These are phyloP conservation scores for Hassar affinis DNA, from an alignment of 2,113 vertebrate genomes.

Conservation along the genomic window DNA sequence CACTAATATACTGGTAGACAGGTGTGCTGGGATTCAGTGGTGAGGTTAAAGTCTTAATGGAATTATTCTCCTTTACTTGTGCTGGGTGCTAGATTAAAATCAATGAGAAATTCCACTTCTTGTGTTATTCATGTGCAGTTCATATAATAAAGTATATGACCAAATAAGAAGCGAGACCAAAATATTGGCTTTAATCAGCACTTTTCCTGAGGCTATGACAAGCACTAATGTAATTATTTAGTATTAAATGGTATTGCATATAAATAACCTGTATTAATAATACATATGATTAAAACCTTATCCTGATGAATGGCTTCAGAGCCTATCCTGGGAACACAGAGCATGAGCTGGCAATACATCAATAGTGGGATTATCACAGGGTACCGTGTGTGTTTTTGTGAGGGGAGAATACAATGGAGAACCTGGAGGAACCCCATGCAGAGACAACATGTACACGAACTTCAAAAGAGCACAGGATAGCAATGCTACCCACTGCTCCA, in stretches of 20 bases:
- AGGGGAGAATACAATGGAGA: not conserved
- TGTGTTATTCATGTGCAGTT: not conserved
- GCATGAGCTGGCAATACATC: not conserved
- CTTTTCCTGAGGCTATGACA: not conserved
- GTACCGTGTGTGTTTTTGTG: not conserved
- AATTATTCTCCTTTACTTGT: not conserved
- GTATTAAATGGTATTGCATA: not conserved
- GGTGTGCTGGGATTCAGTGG: too few relatives aligned
- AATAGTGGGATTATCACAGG: not conserved
- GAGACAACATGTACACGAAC: not conserved
- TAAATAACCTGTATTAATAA: not conserved
- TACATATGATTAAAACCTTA: not conserved
- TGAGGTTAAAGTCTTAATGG: slow-evolving; percentile 1
- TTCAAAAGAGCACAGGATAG: not conserved
- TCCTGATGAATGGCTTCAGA: not conserved
- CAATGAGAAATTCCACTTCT: not conserved
- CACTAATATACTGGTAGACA: slow-evolving; percentile 26
- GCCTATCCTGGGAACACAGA: not conserved
- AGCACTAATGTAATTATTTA: not conserved
- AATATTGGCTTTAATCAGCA: not conserved
- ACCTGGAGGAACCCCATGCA: not conserved
- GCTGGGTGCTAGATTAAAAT: not conserved
- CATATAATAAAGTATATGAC: not conserved
- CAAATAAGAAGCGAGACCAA: not conserved
- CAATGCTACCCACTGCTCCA: not conserved